A percentile compares a stretch with the other conserved stretches of the same genome.
Evolutionary conservation across 2,888 invertebrate genomes (phyloP).

Genomic region (Pachymerium ferrugineum): DNA sequence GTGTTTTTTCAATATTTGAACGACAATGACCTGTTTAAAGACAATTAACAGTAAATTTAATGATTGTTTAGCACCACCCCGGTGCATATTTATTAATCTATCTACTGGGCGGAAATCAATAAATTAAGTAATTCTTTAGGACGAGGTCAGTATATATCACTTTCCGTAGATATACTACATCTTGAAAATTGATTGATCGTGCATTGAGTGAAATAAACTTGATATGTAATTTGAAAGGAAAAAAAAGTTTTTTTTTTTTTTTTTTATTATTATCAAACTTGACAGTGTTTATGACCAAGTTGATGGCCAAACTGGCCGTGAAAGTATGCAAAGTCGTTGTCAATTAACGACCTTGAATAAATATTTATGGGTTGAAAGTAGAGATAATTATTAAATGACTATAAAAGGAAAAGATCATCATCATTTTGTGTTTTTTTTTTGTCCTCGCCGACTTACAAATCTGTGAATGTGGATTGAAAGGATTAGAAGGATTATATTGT

Average conservation of each 20-base stretch:
- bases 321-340: not conserved
- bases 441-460: not conserved
- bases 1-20: too few relatives aligned
- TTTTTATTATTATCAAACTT: not conserved
- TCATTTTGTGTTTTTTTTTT: not conserved
- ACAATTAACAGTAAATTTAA: constrained; percentile 25
- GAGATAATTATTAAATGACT: too few relatives aligned
- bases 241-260: not conserved
- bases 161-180: not conserved
- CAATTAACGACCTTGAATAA: too few relatives aligned
- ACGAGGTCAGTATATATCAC: not conserved
- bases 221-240: constrained; percentile 7
- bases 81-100: constrained; percentile 10
- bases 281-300: not conserved
- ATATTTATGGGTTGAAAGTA: not conserved
- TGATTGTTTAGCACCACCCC: constrained; percentile 15
- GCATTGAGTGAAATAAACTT: not conserved
- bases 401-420: not conserved
- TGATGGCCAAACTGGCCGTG: not conserved
- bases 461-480: not conserved
- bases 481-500: not conserved
- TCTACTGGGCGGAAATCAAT: not conserved
- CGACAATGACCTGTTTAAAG: constrained; percentile 11
- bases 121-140: constrained; percentile 15
- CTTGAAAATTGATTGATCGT: not conserved